Evolutionary conservation across 2,888 invertebrate species (phyloP), one percentile per base, ranked within the genome.

Genomic region (Caenorhabditis panamensis): DNA sequence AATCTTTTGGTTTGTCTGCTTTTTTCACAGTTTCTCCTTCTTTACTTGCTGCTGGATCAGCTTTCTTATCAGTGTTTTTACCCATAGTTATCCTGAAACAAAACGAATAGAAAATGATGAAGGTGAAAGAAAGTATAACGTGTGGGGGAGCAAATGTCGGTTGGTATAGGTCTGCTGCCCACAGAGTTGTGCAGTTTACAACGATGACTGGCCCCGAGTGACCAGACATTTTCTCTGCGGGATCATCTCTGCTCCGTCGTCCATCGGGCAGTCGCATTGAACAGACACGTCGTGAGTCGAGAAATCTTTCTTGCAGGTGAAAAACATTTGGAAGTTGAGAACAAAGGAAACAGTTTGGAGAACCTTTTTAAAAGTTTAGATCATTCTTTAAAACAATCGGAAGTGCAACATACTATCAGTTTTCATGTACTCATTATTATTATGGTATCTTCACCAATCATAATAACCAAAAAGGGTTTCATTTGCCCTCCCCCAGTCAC

Each of bases 141-240:
- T 26, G 31, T 63, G 63, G 44, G 26, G 22, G 24, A 20, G 69
- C 13, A 31, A 31, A 31, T 53, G 73, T 22, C 22, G 22, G 26
- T 66, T 20, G 36, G 20, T 13, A 4, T 9, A 24, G 64, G 64
- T 64, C 66, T 41, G 61, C 31, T 54, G 41, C 49, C 53, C 56
- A 49, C 37, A 51, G 64, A 51, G 66, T 58, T 20, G 53, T 69
- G 77, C 63, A 78, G 62, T 78, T 78, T 78, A 78, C 78, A 78
- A 66, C 78, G 54, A 59, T 28, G 20, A 26, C 24, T 31, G 59
- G 49, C 58, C 68, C 22, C 64, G 28, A 62, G 28, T 66, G 71
- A 78, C 71, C 71, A 71, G 71, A 66, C 69, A 26, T 78, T 71
- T 69, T 37, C 59, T 37, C 36, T 41, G 4, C 22, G 37, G 31